A percentile compares a stretch with the other conserved stretches of the same genome.
phyloP scores from a whole-genome alignment of 2,888 invertebrate species.

The Eurytoma adleriae region DNA sequence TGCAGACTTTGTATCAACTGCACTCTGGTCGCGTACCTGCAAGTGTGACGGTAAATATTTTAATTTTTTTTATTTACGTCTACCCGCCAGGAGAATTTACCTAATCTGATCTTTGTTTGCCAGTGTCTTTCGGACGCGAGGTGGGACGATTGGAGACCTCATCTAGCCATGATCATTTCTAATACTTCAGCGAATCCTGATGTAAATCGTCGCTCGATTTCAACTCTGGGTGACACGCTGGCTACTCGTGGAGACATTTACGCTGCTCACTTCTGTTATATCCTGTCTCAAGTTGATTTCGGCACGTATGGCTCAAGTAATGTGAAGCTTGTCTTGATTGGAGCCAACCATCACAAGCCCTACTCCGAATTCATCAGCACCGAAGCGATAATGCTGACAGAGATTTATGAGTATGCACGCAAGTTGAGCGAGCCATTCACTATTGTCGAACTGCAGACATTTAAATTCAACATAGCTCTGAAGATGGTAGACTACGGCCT shows the following conservation, averaged over 20 bases:
- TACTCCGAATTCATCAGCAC: slow-evolving; percentile 85
- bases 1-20: slow-evolving; percentile 95
- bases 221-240: slow-evolving; percentile 86
- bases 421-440: slow-evolving; percentile 86
- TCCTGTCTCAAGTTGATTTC: slow-evolving; percentile 87
- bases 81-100: too few species aligned
- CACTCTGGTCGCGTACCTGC: slow-evolving; percentile 89
- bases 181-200: slow-evolving; percentile 88
- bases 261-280: slow-evolving; percentile 97
- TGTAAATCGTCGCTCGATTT: slow-evolving; percentile 85
- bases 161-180: slow-evolving; percentile 96
- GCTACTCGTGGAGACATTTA: slow-evolving; percentile 87
- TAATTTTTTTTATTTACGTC: neutral
- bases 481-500: slow-evolving; percentile 88
- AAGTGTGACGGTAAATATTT: slow-evolving; percentile 80
- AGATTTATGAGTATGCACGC: slow-evolving; percentile 95
- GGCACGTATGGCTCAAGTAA: slow-evolving; percentile 75
- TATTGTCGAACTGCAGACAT: slow-evolving; percentile 85
- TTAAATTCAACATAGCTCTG: slow-evolving; percentile 89
- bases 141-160: slow-evolving; percentile 97
- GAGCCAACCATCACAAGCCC: slow-evolving; percentile 81
- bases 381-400: slow-evolving; percentile 94
- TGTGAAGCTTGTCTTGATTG: slow-evolving; percentile 87
- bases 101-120: slow-evolving; percentile 30
- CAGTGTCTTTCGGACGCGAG: slow-evolving; percentile 84